Evolutionary conservation across 1,140 invertebrate species (phyloP).

Genomic region (Ceratina japonica): DNA sequence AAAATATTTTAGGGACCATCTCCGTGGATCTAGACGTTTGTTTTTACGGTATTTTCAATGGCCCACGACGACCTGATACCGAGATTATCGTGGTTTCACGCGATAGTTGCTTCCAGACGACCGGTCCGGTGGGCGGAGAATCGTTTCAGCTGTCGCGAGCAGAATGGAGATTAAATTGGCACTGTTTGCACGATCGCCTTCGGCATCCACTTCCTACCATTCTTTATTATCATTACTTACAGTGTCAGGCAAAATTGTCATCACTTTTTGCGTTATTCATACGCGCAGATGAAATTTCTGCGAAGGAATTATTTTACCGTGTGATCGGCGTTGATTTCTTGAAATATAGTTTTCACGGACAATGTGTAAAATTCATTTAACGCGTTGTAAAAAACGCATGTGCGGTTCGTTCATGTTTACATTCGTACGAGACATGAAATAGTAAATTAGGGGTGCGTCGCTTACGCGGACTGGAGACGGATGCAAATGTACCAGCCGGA

Average conservation of each 20-base stretch:
- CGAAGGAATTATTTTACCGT: too few species aligned
- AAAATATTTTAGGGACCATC: neutral
- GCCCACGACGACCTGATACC: slow-evolving; percentile 44
- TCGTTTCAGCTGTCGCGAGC: slow-evolving; percentile 59
- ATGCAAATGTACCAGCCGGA: slow-evolving; percentile 25
- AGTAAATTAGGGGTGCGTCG: slow-evolving; percentile 5
- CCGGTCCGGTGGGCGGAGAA: slow-evolving; percentile 38
- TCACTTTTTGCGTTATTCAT: too few species aligned
- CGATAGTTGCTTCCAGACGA: slow-evolving; percentile 43
- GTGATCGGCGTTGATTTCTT: too few species aligned
- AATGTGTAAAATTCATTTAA: too few species aligned
- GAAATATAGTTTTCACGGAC: too few species aligned
- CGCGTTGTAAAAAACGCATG: too few species aligned
- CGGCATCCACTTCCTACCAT: slow-evolving; percentile 19
- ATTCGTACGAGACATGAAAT: neutral
- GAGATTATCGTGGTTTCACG: slow-evolving; percentile 65
- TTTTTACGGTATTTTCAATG: slow-evolving; percentile 31
- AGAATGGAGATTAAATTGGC: slow-evolving; percentile 62
- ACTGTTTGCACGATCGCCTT: slow-evolving; percentile 55
- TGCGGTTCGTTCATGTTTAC: too few species aligned
- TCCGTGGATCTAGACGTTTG: neutral
- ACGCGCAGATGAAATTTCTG: too few species aligned
- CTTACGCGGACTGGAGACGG: slow-evolving; percentile 3
- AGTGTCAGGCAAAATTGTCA: too few species aligned
- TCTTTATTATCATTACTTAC: slow-evolving; percentile 43